Base-by-base conservation (phyloP, 2,113 vertebrate species). In the Rana temporaria region DNA sequence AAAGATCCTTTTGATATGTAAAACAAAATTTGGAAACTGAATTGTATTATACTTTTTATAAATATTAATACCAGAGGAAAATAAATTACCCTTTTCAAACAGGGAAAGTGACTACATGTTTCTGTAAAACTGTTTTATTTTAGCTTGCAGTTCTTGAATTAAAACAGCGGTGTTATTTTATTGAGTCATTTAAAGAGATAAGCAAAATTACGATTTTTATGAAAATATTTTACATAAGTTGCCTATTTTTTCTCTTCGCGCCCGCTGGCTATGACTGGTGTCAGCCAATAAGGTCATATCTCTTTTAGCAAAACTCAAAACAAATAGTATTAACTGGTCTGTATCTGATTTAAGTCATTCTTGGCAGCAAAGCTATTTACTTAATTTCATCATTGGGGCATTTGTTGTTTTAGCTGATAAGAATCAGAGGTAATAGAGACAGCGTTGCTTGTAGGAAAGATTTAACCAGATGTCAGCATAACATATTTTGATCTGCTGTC, bases 361-460 rank as follows among this genome's bases (percentile, higher is more conserved):
- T 80, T 80, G 78, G 78, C 78, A 80, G 17, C 9, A 48, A 6
- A 15, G 22, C 16, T 80, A 62, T 70, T 70, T 80, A 70, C 60
- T 60, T 80, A 26, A 80, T 48, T 59, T 56, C 16, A 70, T 80
- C 64, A 38, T 60, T 69, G 52, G 38, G 38, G 5, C 32, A 14
- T 79, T n/a, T 79, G 56, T 67, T 69, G 38, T 70, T 70, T 15
- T 56, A 70, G 34, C 55, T 69, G 78, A 79, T 79, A 79, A 60
- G 22, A 70, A 80, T 60, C 67, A 22, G 30, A 15, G 68, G 9
- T 52, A 59, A 68, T 17, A 55, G 19, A 70, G 78, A 59, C 78
- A 48, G 66, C 20, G 20, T 57, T 56, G 6, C 53, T 52, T 71
- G 56, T 70, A 26, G 22, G 17, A 62, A 20, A 70, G 20, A 70